Evolutionary conservation across 1,140 invertebrate species (phyloP), one percentile per base, ranked within the genome.

Genomic region (Megalonaias nervosa): DNA sequence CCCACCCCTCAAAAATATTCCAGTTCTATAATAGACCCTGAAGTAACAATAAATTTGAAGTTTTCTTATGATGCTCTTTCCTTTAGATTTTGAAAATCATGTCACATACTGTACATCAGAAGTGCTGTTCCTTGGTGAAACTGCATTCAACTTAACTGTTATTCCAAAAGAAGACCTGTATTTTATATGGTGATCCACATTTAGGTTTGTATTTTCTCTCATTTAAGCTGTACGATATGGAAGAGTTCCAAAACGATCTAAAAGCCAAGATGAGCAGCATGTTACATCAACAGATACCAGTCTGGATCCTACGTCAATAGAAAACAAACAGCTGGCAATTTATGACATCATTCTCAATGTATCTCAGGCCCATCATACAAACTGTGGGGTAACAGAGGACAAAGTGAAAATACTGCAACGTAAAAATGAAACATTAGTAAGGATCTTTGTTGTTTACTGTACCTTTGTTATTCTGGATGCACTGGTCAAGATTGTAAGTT

Each of bases 371-470:
- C 96, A 98, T 91, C 95, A 96, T 81, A 94, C 94, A 66, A 94
- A 97, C 89, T 98, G 97, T 91, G 94, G 94, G 80, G 97, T 96
- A 88, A 97, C 96, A 13, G 97, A 98, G 82, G 96, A 98, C 82
- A 94, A 94, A 81, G 94, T 94, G 6, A 93, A 94, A 79, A 92
- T 92, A 71, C 91, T 96, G 26, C 92, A 93, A n/a, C 91, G 93
- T 74, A 94, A 95, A 88, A 94, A 95, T 65, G 93, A 94, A 79
- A 93, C 94, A 60, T 93, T 92, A 86, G 94, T 94, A 88, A 92
- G 92, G 91, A 21, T 38, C 23, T 31, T 26, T 23, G 15, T 38
- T 62, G 60, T 19, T 61, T n/a, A 62, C 19, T 62, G 60, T 23
- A 19, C 60, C 6, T 23, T 62, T 62, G 19, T 23, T 62, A n/a